Evolutionary conservation across 2,888 invertebrate species (phyloP).

Genomic region (Mactromeris polynyma): DNA sequence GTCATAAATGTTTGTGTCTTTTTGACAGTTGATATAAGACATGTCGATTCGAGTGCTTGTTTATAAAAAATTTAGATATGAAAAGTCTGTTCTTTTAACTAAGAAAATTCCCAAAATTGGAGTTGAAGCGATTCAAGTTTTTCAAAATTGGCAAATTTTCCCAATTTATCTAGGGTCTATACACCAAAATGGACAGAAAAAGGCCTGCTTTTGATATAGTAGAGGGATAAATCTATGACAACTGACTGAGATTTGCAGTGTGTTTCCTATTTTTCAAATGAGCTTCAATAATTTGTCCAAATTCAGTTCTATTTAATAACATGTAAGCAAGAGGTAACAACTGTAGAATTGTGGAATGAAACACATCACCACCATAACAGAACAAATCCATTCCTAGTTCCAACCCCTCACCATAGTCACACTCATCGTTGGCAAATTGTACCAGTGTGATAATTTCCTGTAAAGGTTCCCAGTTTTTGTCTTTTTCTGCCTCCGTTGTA

Average conservation of each 20-base stretch:
- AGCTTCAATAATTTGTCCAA: slow-evolving; percentile 91
- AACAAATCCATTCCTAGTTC: slow-evolving; percentile 96
- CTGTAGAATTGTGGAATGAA: slow-evolving; percentile 91
- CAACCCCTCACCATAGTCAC: slow-evolving; percentile 97
- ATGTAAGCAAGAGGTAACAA: slow-evolving; percentile 93
- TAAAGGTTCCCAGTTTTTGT: slow-evolving; percentile 90
- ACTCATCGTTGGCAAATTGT: slow-evolving; percentile 96
- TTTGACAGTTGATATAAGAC: no score
- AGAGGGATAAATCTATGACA: slow-evolving; percentile 59
- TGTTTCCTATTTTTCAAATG: slow-evolving; percentile 92
- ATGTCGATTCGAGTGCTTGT: no score
- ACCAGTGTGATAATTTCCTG: slow-evolving; percentile 94
- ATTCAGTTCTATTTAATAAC: slow-evolving; percentile 91
- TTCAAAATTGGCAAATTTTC: no score
- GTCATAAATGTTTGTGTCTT: no score
- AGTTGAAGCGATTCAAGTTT: no score
- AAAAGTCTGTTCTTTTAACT: no score
- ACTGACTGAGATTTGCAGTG: slow-evolving; percentile 73
- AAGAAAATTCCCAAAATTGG: no score
- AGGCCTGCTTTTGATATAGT: no score
- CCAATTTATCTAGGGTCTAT: no score
- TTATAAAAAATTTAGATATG: no score
- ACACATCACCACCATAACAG: slow-evolving; percentile 90
- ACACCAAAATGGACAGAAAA: no score
- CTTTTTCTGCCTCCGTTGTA: slow-evolving; percentile 89